A percentile compares a stretch with the other conserved stretches of the same genome.
phyloP scores from a whole-genome alignment of 2,888 invertebrate species.

The Calliopum simillimum region DNA sequence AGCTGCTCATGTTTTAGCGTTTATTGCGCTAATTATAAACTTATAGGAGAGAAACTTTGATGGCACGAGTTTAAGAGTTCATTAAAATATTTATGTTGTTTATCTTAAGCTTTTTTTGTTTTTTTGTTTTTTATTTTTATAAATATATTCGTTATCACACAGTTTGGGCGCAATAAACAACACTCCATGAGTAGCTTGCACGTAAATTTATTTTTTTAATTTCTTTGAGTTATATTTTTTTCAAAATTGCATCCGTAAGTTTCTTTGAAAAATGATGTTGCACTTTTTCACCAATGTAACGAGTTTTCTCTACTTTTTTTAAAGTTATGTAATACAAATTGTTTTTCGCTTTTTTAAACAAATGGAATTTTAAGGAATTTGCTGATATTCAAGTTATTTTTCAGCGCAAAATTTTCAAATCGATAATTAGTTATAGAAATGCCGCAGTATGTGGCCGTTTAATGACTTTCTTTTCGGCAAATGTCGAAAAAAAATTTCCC shows the following conservation, averaged over 20 bases:
- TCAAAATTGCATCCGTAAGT: background rate
- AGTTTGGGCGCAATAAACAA: conserved; percentile 26
- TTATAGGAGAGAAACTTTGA: conserved; percentile 29
- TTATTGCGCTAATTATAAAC: conserved; percentile 18
- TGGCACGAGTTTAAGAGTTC: conserved; percentile 34
- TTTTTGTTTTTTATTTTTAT: conserved; percentile 10
- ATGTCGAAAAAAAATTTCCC: no score
- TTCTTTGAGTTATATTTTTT: no score
- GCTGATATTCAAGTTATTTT: no score
- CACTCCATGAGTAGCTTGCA: conserved; percentile 11
- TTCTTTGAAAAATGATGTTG: background rate
- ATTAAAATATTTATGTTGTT: conserved; percentile 14
- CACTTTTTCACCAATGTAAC: background rate
- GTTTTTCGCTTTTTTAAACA: no score
- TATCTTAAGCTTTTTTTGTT: conserved; percentile 4
- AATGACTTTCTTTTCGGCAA: no score
- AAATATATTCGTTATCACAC: conserved; percentile 28
- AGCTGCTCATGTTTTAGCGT: conserved; percentile 25
- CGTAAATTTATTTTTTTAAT: no score
- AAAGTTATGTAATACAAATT: background rate
- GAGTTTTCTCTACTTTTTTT: background rate
- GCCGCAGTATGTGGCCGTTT: no score
- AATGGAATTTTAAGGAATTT: no score
- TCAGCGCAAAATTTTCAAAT: no score
- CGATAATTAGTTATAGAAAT: no score